Evolutionary conservation across 1,140 invertebrate species (phyloP).

Genomic region (Hirudo medicinalis): DNA sequence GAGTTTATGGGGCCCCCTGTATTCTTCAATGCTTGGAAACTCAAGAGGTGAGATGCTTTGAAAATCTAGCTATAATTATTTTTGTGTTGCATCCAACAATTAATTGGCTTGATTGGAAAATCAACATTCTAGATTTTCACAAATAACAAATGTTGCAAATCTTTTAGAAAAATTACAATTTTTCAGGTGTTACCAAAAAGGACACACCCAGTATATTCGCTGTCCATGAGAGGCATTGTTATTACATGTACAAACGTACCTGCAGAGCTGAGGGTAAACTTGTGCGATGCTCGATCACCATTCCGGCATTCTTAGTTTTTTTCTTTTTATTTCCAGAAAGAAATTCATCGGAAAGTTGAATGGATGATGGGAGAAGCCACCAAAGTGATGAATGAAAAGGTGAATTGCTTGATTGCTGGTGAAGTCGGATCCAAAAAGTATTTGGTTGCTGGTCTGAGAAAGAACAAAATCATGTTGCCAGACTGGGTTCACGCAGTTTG

Average conservation of each 20-base stretch:
- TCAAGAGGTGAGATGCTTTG: no score
- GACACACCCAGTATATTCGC: neutral
- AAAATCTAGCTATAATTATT: no score
- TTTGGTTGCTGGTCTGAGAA: slow-evolving; percentile 52
- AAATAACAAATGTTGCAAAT: neutral
- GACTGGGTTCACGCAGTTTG: slow-evolving; percentile 68
- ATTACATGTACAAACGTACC: slow-evolving; percentile 18
- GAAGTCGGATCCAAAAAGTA: slow-evolving; percentile 44
- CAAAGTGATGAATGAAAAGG: slow-evolving; percentile 53
- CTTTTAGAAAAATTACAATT: neutral
- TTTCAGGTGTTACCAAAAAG: slow-evolving; percentile 12
- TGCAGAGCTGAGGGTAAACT: slow-evolving; percentile 2
- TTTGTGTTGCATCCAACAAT: no score
- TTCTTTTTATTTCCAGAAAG: slow-evolving; percentile 44
- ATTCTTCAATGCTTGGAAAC: neutral
- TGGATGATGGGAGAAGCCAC: slow-evolving; percentile 70
- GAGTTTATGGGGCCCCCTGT: neutral
- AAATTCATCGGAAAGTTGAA: slow-evolving; percentile 55
- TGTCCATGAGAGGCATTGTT: slow-evolving; percentile 13
- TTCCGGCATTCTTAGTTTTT: neutral
- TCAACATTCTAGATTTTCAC: no score
- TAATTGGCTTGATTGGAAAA: no score
- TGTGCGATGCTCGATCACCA: neutral
- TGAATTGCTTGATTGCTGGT: slow-evolving; percentile 67
- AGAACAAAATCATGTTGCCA: slow-evolving; percentile 59